A percentile compares a stretch with the other conserved stretches of the same genome.
phyloP scores from a whole-genome alignment of 2,797 vertebrate genomes.

The Sebastes alutus region DNA sequence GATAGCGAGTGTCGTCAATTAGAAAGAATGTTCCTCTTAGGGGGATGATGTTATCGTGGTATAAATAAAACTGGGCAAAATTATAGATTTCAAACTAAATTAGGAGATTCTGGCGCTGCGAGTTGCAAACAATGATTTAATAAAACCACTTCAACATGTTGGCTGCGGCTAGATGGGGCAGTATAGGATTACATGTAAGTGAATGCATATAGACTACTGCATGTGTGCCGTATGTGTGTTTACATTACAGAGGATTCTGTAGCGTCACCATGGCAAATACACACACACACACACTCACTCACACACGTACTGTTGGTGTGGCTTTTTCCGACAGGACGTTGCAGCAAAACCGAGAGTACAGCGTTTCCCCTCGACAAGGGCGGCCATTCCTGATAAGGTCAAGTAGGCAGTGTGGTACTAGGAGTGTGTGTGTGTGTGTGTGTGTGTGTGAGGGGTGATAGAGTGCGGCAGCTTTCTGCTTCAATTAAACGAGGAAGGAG shows the following conservation, averaged over 20 bases:
- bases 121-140: conserved; percentile 57
- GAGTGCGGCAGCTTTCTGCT: conserved; percentile 27
- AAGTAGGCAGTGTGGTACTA: conserved; percentile 54
- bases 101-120: conserved; percentile 35
- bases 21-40: conserved; percentile 30
- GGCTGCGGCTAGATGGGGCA: conserved; percentile 19
- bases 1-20: conserved; percentile 46
- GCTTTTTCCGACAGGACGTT: conserved; percentile 40
- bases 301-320: not conserved
- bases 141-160: conserved; percentile 50
- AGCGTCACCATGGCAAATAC: conserved; percentile 15
- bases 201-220: conserved; percentile 43
- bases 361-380: conserved; percentile 56
- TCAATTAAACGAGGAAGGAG: conserved; percentile 20
- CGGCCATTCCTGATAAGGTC: conserved; percentile 67
- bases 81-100: conserved; percentile 62
- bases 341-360: conserved; percentile 49
- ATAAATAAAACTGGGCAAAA: conserved; percentile 64
- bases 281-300: not conserved
- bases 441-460: conserved; percentile 12
- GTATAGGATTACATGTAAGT: conserved; percentile 57
- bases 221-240: conserved; percentile 42
- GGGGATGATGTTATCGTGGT: conserved; percentile 37
- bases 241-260: conserved; percentile 46
- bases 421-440: not conserved